Evolutionary conservation across 2,113 vertebrate genomes (phyloP).

Genomic region (Podiceps cristatus): DNA sequence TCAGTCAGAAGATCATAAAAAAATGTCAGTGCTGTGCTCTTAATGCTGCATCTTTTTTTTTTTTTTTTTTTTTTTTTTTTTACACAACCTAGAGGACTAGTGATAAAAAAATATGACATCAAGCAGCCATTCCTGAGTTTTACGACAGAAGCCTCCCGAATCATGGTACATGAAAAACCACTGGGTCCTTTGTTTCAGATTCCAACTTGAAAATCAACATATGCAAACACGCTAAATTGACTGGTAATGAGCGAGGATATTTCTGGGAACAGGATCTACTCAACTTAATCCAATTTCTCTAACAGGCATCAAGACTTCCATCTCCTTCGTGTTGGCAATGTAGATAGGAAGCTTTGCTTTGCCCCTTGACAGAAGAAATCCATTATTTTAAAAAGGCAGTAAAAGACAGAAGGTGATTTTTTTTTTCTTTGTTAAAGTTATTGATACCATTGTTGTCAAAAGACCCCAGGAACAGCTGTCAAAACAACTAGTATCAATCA

Average conservation of each 20-base stretch:
- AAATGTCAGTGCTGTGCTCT: neutral
- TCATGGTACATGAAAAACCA: neutral
- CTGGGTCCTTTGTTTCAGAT: neutral
- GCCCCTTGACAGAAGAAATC: neutral
- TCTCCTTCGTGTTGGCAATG: neutral
- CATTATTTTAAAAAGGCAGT: neutral
- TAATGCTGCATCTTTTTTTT: no score
- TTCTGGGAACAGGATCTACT: constrained; percentile 48
- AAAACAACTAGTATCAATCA: neutral
- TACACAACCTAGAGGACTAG: neutral
- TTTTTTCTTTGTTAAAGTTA: neutral
- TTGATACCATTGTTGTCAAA: neutral
- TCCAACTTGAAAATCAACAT: neutral
- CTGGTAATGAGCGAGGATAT: constrained; percentile 1
- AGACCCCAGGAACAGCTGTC: neutral
- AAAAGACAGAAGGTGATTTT: neutral
- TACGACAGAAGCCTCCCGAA: neutral
- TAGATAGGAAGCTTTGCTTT: neutral
- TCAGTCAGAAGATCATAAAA: neutral
- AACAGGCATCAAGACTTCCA: constrained; percentile 22
- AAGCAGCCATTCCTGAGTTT: neutral
- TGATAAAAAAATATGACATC: neutral
- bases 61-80: neutral
- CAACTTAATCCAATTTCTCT: constrained; percentile 58
- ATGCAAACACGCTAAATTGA: neutral